Conservation (phyloP, 2,888 invertebrate species). For the Drosophila kuntzei region DNA sequence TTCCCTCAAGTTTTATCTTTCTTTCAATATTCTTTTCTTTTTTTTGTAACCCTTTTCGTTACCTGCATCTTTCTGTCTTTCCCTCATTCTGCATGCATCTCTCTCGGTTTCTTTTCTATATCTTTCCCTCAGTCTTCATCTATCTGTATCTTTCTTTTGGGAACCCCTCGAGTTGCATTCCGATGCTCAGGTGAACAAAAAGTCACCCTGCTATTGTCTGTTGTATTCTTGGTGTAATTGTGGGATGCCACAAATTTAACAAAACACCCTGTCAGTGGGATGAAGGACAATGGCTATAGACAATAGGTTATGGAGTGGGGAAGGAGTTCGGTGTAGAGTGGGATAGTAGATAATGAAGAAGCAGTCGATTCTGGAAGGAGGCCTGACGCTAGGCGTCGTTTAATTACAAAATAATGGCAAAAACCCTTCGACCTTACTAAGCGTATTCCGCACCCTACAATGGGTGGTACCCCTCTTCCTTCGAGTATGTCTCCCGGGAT, state of each 20-base stretch:
- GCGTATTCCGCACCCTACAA: background rate
- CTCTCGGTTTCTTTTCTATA: background rate
- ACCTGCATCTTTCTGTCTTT: background rate
- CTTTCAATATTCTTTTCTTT: no score
- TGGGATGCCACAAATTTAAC: constrained; percentile 75
- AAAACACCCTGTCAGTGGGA: constrained; percentile 31
- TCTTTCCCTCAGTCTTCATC: background rate
- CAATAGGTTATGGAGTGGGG: constrained; percentile 8
- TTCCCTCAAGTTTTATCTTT: background rate
- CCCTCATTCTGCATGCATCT: no score
- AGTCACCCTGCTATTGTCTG: constrained; percentile 4
- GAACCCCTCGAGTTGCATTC: background rate
- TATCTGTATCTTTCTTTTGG: no score
- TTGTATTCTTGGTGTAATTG: constrained; percentile 65
- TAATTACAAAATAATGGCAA: constrained; percentile 79
- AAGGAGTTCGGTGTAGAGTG: background rate
- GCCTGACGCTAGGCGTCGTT: constrained; percentile 49
- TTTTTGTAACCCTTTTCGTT: no score
- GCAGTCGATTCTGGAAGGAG: constrained; percentile 6
- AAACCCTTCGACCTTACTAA: constrained; percentile 19
- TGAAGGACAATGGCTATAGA: constrained; percentile 2
- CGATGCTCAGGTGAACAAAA: constrained; percentile 33
- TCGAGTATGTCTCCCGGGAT: constrained; percentile 31
- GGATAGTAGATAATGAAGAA: constrained; percentile 57
- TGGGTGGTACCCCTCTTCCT: constrained; percentile 12